These are phyloP conservation scores for Drosophila willistoni DNA, from an alignment of 1,140 invertebrate species.

Conservation along the genomic window DNA sequence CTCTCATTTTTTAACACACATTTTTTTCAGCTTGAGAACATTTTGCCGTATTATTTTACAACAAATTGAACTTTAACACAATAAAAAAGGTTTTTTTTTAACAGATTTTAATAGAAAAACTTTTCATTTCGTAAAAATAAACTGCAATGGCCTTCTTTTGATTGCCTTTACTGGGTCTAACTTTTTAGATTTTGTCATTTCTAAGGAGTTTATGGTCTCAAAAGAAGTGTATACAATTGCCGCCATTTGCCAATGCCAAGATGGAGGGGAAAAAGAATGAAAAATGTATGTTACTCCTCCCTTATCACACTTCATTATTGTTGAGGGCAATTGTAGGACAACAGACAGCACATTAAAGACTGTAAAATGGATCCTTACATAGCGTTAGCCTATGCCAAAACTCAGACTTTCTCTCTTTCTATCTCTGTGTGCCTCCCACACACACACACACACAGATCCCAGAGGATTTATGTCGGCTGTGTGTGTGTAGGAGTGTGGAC, in stretches of 20 bases:
- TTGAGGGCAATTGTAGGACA: conserved; percentile 78
- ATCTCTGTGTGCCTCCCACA: too few species aligned
- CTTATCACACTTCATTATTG: conserved; percentile 40
- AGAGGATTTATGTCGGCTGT: conserved; percentile 1
- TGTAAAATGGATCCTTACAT: conserved; percentile 1
- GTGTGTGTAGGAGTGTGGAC: conserved; percentile 30
- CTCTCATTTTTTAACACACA: too few species aligned
- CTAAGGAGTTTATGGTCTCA: too few species aligned
- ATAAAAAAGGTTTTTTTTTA: too few species aligned
- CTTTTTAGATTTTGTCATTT: too few species aligned
- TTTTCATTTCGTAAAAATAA: too few species aligned
- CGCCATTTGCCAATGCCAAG: background rate
- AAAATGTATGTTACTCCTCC: conserved; percentile 15
- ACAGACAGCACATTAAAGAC: conserved; percentile 35
- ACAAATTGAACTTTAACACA: too few species aligned
- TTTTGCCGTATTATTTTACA: too few species aligned
- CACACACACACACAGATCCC: background rate
- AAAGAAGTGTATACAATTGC: conserved; percentile 1
- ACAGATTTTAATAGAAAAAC: too few species aligned
- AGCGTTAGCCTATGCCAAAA: conserved; percentile 17
- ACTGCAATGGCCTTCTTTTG: too few species aligned
- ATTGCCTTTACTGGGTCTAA: too few species aligned
- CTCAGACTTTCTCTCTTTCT: background rate
- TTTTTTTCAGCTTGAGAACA: too few species aligned
- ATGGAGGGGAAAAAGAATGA: background rate